Base-by-base conservation (phyloP, 2,113 vertebrate genomes). In the Hippocampus comes region DNA sequence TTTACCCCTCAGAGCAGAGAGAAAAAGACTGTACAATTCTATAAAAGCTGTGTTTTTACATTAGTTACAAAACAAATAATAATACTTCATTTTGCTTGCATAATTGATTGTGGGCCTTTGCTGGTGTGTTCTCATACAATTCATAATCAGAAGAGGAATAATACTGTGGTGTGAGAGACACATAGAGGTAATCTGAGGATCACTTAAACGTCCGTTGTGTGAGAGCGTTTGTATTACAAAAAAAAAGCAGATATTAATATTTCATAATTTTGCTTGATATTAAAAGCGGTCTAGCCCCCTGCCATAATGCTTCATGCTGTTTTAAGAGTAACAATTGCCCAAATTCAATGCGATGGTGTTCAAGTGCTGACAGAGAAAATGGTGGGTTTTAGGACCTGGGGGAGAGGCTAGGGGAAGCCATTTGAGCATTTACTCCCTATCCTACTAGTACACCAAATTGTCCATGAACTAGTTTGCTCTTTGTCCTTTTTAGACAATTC, bases 1-100 rank as follows among this genome's bases (percentile, higher is more conserved):
- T 76, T 74, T 83, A 78, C 25, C 73, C 70, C 70, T 70, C 73
- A 94, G 93, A 94, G 75, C 80, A 88, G 73, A 81, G 88, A 61
- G 59, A 60, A 17, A 85, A 79, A 94, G 94, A 94, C 96, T 98
- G 96, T 98, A 99, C 97, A 99, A 94, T 94, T 94, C 94, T 97
- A 98, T 97, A 98, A 98, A 99, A 98, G 91, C 93, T 94, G 94
- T 94, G 93, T 95, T 97, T 93, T 94, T 98, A 99, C 96, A 99
- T 97, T 97, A 98, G 96, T 96, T 99, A 98, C 95, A 97, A 93
- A 95, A 95, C 95, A 95, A 86, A 87, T 48, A 94, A 87, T 55
- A 94, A 94, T 95, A 97, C 95, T 99, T 99, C 94, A 97, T 96
- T 91, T 86, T 86, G 46, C 84, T 89, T 88, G 88, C 82, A 93